A percentile compares a stretch with the other conserved stretches of the same genome.
Conservation (phyloP, 1,140 invertebrate species). For the Ips nitidus region DNA sequence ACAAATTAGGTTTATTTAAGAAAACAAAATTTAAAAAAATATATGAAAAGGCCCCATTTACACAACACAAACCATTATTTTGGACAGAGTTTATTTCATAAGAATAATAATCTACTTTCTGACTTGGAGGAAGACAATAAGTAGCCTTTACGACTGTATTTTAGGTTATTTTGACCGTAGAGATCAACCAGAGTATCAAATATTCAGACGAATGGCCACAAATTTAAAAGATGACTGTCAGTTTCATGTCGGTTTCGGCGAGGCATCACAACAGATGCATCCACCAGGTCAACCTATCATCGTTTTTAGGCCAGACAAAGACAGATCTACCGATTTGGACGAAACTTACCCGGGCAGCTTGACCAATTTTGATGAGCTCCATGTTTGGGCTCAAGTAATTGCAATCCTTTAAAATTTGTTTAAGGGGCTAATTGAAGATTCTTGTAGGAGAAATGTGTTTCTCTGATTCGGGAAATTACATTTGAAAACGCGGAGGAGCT, state of each 20-base stretch:
- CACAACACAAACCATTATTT: too few relatives aligned
- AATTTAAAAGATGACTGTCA: constrained; percentile 95
- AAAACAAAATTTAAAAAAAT: too few relatives aligned
- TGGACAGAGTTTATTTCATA: too few relatives aligned
- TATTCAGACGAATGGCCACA: constrained; percentile 79
- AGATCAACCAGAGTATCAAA: constrained; percentile 77
- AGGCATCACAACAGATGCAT: constrained; percentile 79
- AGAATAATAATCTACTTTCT: too few relatives aligned
- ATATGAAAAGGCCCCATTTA: too few relatives aligned
- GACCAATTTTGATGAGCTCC: constrained; percentile 73
- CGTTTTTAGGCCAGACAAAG: constrained; percentile 78
- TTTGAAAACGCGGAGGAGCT: constrained; percentile 99
- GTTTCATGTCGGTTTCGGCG: constrained; percentile 93
- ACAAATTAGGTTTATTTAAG: too few relatives aligned
- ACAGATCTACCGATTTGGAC: constrained; percentile 75
- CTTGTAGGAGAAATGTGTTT: constrained; percentile 78
- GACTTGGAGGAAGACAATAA: too few relatives aligned
- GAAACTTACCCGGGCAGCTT: constrained; percentile 77
- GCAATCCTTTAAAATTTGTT: background rate
- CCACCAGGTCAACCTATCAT: constrained; percentile 76
- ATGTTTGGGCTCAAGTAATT: constrained; percentile 70
- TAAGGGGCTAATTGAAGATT: background rate
- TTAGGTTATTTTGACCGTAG: constrained; percentile 79
- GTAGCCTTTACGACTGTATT: too few relatives aligned
- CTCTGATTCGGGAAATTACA: constrained; percentile 89